phyloP scores from a whole-genome alignment of 1,140 invertebrate genomes.

The Ostrea edulis region DNA sequence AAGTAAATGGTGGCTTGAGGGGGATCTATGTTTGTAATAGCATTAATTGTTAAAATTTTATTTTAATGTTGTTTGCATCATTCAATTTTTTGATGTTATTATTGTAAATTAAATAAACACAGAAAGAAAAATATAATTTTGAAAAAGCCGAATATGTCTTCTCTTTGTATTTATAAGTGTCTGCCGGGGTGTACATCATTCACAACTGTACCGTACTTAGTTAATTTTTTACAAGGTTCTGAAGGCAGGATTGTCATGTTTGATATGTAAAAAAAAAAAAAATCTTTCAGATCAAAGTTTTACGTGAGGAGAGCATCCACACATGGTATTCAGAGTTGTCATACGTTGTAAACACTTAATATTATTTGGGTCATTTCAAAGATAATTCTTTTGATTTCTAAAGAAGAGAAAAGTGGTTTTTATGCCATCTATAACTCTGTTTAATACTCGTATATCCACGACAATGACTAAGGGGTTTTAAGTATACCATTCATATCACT shows the following conservation, averaged over 20 bases:
- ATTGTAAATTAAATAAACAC: constrained; percentile 18
- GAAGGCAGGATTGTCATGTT: not conserved
- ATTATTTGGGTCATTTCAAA: constrained; percentile 39
- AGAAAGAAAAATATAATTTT: not conserved
- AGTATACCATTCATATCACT: constrained; percentile 15
- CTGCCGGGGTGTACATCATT: not conserved
- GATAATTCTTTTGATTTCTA: constrained; percentile 38
- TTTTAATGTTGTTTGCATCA: constrained; percentile 28
- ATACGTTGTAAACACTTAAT: constrained; percentile 27
- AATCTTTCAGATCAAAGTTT: not conserved
- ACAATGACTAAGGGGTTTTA: constrained; percentile 31
- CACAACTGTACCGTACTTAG: not conserved
- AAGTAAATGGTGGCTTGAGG: not conserved
- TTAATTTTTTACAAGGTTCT: not conserved
- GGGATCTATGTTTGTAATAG: constrained; percentile 1
- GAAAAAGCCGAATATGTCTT: not conserved
- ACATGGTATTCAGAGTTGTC: not conserved
- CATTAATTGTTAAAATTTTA: constrained; percentile 33
- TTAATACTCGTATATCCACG: constrained; percentile 5
- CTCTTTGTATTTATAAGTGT: not conserved
- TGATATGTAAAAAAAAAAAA: not conserved
- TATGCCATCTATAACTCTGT: constrained; percentile 24
- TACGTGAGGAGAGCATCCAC: not conserved
- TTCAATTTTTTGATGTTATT: constrained; percentile 14
- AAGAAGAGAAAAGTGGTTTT: constrained; percentile 31